phyloP scores from a whole-genome alignment of 2,888 invertebrate genomes.

The Cheilosia vulpina region DNA sequence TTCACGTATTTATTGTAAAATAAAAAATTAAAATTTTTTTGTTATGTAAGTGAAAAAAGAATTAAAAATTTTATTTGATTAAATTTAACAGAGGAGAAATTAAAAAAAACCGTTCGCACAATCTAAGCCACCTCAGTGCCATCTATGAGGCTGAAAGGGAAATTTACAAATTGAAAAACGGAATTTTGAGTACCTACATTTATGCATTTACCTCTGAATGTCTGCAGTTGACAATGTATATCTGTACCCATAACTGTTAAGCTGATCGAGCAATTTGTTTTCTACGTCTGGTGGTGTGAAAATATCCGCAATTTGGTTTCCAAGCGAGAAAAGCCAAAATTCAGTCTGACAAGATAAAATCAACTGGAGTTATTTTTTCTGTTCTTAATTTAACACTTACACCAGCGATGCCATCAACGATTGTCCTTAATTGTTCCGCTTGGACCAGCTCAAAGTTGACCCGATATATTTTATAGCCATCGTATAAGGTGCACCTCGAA shows the following conservation, averaged over 20 bases:
- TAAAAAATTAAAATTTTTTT: too few relatives aligned
- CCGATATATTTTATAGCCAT: constrained; percentile 30
- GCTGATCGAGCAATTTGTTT: neutral
- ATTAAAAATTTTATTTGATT: too few relatives aligned
- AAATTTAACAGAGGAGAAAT: too few relatives aligned
- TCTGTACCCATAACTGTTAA: neutral
- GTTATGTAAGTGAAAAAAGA: too few relatives aligned
- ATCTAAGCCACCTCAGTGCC: neutral
- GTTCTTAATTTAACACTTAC: neutral
- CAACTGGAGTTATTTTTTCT: neutral
- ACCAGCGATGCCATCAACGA: neutral
- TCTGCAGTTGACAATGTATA: neutral
- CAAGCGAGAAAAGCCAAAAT: constrained; percentile 13
- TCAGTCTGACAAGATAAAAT: constrained; percentile 10
- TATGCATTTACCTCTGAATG: neutral
- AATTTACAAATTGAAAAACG: neutral
- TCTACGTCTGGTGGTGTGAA: constrained; percentile 16
- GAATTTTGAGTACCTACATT: neutral
- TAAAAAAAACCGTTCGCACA: neutral
- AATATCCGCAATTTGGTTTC: constrained; percentile 9
- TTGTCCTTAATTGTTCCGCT: neutral
- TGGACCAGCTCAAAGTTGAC: neutral
- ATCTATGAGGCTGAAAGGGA: constrained; percentile 5
- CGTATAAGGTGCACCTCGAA: neutral
- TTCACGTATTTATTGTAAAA: too few relatives aligned